phyloP scores from a whole-genome alignment of 2,888 invertebrate genomes.

The Parthenolecanium corni region DNA sequence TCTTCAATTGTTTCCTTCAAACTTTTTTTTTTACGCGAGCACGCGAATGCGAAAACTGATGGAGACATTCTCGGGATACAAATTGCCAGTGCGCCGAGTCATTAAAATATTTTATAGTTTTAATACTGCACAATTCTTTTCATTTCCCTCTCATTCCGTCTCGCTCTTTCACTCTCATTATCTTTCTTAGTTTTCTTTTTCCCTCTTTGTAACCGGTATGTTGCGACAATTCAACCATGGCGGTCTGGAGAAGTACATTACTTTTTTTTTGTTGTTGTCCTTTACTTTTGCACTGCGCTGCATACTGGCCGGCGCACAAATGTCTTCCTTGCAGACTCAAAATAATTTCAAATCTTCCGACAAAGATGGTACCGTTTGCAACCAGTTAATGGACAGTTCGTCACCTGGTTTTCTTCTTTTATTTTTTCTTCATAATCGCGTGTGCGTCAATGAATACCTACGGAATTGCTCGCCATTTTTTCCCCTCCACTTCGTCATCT shows the following conservation, averaged over 20 bases:
- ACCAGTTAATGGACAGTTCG: constrained; percentile 25
- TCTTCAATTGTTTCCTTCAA: background rate
- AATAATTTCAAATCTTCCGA: constrained; percentile 28
- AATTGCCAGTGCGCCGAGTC: constrained; percentile 24
- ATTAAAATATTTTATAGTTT: constrained; percentile 24
- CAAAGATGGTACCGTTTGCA: constrained; percentile 28
- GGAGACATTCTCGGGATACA: constrained; percentile 26
- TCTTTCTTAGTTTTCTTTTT: background rate
- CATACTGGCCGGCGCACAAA: constrained; percentile 2
- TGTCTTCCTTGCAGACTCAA: constrained; percentile 24
- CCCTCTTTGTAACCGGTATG: constrained; percentile 11
- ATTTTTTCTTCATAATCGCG: background rate
- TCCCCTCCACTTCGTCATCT: background rate
- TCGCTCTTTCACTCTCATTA: background rate
- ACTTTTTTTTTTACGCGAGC: background rate
- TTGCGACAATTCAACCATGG: constrained; percentile 17
- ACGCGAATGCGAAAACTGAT: constrained; percentile 19
- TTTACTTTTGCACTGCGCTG: background rate
- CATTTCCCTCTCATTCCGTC: background rate
- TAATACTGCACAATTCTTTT: background rate
- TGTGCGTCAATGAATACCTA: background rate
- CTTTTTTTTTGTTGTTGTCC: constrained; percentile 3
- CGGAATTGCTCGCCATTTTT: background rate
- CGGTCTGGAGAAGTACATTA: constrained; percentile 17
- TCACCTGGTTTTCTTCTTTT: constrained; percentile 15